Evolutionary conservation across 2,888 invertebrate species (phyloP).

Genomic region (Meteorus colon): DNA sequence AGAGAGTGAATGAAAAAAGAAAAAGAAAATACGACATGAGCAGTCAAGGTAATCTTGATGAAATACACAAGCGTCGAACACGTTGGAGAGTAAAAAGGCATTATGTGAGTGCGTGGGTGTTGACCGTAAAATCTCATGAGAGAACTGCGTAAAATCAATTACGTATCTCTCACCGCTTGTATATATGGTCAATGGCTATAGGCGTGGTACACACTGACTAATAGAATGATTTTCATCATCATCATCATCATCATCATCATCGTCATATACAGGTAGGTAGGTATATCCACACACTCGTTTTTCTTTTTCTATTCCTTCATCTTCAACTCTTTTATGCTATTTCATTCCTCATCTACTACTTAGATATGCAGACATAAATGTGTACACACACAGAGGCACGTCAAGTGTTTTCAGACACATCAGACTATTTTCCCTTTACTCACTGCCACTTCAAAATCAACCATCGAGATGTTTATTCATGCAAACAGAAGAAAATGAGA

Average conservation of each 20-base stretch:
- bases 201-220: conserved; percentile 42
- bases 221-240: conserved; percentile 38
- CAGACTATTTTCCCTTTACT: conserved; percentile 40
- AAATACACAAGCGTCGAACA: background rate
- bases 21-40: background rate
- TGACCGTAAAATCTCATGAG: conserved; percentile 38
- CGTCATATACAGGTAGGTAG: conserved; percentile 14
- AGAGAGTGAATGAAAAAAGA: conserved; percentile 4
- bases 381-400: background rate
- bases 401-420: conserved; percentile 30
- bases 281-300: conserved; percentile 10
- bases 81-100: conserved; percentile 20
- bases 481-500: conserved; percentile 36
- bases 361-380: conserved; percentile 29
- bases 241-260: conserved; percentile 10
- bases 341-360: conserved; percentile 27
- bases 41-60: conserved; percentile 16
- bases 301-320: conserved; percentile 15
- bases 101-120: conserved; percentile 36
- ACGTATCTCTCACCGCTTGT: conserved; percentile 30
- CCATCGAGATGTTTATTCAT: conserved; percentile 7
- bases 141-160: conserved; percentile 44
- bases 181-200: conserved; percentile 33
- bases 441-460: background rate
- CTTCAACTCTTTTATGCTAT: conserved; percentile 32